Evolutionary conservation across 2,888 invertebrate species (phyloP).

Genomic region (Parnassius mnemosyne): DNA sequence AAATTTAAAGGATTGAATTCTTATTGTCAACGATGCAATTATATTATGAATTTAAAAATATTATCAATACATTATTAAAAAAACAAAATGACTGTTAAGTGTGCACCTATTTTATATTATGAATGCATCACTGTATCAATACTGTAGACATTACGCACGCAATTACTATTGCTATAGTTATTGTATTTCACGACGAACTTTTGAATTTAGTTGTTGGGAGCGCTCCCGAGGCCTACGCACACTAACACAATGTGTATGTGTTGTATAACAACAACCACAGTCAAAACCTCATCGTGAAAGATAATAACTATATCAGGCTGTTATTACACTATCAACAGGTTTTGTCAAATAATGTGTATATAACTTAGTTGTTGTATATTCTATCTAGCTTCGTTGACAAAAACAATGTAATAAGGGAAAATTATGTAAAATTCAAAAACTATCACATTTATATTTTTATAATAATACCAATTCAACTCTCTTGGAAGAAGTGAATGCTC

Average conservation of each 20-base stretch:
- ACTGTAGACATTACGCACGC: too few species aligned
- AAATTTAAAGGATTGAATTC: slow-evolving; percentile 14
- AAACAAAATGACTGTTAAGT: neutral
- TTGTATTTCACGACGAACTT: too few species aligned
- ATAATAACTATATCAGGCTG: neutral
- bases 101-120: neutral
- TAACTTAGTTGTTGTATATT: neutral
- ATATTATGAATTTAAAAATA: slow-evolving; percentile 1
- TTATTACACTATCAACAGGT: slow-evolving; percentile 1
- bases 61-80: neutral
- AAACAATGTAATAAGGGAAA: neutral
- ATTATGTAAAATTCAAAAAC: neutral
- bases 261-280: too few species aligned
- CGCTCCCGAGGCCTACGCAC: too few species aligned
- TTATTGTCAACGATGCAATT: slow-evolving; percentile 25
- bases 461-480: neutral
- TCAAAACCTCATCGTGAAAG: too few species aligned
- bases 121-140: too few species aligned
- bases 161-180: too few species aligned
- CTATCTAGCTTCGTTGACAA: neutral
- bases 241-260: too few species aligned
- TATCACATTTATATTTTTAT: neutral
- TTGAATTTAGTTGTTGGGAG: too few species aligned
- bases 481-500: too few species aligned
- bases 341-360: neutral